Conservation (phyloP, 2,888 invertebrate genomes). For the Athripsodes cinereus region DNA sequence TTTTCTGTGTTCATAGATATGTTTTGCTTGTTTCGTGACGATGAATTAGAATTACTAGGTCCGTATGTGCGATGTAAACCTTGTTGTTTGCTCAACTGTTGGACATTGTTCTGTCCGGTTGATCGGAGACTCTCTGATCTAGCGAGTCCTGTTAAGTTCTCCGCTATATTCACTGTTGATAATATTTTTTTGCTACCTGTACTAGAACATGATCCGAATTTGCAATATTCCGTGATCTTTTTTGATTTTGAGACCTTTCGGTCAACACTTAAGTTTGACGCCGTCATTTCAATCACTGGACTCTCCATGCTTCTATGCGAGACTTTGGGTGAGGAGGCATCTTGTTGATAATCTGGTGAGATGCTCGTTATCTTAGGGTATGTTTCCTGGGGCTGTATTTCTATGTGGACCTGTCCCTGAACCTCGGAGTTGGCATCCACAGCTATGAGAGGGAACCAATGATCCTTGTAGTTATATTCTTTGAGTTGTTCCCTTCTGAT, state of each 20-base stretch:
- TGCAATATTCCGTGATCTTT: conserved; percentile 31
- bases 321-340: conserved; percentile 34
- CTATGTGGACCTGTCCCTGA: conserved; percentile 83
- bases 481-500: conserved; percentile 83
- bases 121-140: conserved; percentile 45
- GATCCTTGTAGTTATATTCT: conserved; percentile 84
- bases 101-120: conserved; percentile 1
- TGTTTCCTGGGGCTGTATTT: conserved; percentile 63
- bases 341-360: conserved; percentile 33
- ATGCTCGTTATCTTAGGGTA: conserved; percentile 45
- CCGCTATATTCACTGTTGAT: conserved; percentile 32
- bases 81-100: too few relatives aligned
- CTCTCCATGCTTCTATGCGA: conserved; percentile 8
- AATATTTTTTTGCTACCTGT: conserved; percentile 46
- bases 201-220: conserved; percentile 47
- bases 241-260: conserved; percentile 37
- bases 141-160: conserved; percentile 32
- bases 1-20: conserved; percentile 28
- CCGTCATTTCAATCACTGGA: conserved; percentile 9
- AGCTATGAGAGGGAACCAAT: conserved; percentile 83
- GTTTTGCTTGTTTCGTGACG: conserved; percentile 9
- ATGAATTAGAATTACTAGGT: too few relatives aligned
- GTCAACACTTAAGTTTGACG: conserved; percentile 16
- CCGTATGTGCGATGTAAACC: conserved; percentile 18
- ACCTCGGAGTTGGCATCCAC: conserved; percentile 89